Evolutionary conservation across 2,888 invertebrate species (phyloP).

Genomic region (Stenodema calcarata): DNA sequence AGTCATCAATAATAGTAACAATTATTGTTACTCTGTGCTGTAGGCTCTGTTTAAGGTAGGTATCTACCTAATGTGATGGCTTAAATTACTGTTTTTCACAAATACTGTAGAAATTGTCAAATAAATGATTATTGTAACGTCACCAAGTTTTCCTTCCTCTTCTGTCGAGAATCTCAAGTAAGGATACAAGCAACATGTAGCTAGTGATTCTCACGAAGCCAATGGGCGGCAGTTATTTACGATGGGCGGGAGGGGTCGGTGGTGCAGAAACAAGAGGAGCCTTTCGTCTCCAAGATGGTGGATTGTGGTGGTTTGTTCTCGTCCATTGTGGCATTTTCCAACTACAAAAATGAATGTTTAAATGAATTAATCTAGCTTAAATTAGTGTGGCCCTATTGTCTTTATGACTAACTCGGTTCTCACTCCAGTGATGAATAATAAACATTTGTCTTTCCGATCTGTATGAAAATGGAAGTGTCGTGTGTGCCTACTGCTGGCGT

Average conservation of each 20-base stretch:
- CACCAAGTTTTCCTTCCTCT: no score
- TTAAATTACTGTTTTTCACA: no score
- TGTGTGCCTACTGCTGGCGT: not conserved
- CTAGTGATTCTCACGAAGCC: not conserved
- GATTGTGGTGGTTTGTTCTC: not conserved
- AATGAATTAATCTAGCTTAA: not conserved
- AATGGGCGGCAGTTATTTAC: not conserved
- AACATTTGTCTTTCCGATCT: not conserved
- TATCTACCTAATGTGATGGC: no score
- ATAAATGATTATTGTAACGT: no score
- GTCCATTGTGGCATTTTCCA: not conserved
- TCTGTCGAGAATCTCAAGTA: no score
- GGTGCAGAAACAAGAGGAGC: not conserved
- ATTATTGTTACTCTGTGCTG: no score
- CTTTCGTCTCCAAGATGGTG: conserved; percentile 12
- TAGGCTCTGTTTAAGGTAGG: no score
- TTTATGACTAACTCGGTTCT: not conserved
- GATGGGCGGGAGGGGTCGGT: not conserved
- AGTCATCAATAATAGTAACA: no score
- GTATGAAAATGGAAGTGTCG: not conserved
- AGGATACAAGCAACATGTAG: not conserved
- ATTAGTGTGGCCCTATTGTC: not conserved
- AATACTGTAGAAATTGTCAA: no score
- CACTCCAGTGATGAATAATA: not conserved
- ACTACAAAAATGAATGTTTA: not conserved